Conservation (phyloP, 2,113 vertebrate species). For the Elachura formosa region DNA sequence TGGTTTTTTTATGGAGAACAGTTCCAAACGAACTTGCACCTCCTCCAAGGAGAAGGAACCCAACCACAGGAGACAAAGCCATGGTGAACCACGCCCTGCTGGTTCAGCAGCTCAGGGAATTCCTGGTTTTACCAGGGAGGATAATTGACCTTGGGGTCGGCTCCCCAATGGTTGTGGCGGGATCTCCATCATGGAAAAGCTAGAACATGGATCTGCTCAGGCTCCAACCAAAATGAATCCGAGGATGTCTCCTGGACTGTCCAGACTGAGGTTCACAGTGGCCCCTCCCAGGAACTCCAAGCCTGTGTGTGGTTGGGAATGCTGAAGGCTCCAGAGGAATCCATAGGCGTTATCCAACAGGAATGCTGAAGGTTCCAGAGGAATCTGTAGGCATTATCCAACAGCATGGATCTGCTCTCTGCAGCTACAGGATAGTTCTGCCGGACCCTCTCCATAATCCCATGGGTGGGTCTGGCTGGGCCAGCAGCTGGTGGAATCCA, state of each 20-base stretch:
- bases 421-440: not conserved
- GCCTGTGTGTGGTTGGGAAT: not conserved
- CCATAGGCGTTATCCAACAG: fast-evolving
- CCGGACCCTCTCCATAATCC: not conserved
- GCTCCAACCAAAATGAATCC: not conserved
- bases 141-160: not conserved
- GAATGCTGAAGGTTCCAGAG: not conserved
- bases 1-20: not conserved
- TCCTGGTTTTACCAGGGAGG: not conserved
- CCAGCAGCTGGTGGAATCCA: not conserved
- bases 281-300: not conserved
- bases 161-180: not conserved
- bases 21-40: not conserved
- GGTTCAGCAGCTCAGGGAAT: not conserved
- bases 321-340: not conserved
- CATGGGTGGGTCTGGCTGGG: not conserved
- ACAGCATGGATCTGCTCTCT: fast-evolving
- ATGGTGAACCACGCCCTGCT: not conserved
- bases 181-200: not conserved
- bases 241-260: not conserved
- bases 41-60: not conserved
- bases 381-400: fast-evolving
- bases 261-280: not conserved
- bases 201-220: not conserved
- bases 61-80: not conserved